Base-by-base conservation (phyloP, 2,888 invertebrate species). In the Stenodera caucasica region DNA sequence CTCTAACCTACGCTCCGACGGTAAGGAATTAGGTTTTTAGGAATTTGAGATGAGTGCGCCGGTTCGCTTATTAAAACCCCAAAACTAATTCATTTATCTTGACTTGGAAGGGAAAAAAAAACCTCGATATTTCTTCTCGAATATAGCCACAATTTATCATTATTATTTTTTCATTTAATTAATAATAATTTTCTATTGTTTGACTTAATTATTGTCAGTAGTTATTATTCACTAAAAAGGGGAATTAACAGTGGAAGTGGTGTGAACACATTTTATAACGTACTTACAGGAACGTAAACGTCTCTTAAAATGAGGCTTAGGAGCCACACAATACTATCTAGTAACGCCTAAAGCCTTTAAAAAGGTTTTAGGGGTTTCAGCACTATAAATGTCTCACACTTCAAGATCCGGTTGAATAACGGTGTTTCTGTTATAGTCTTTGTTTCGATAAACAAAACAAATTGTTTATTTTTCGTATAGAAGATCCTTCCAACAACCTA, bases 301-400 rank as follows among this genome's bases (percentile, higher is more conserved):
- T 63, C 55, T 58, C 58, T 64, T 60, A 60, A 56, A 63, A 58
- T 53, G 56, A 54, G 56, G 63, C 65, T 65, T 64, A 64, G 58
- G 58, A 56, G 45, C 65, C 56, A 59, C 60, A 65, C 60, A 67
- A 67, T 64, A 62, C 63, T 62, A 67, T 65, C 65, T 64, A 56
- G 53, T 58, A 52, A 53, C 37, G 65, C 55, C 62, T 65, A 67
- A 65, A 64, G 59, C 62, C 58, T 57, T 67, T 67, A 55, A 58
- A 57, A 60, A 57, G 65, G 67, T 60, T 67, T 63, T 61, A 63
- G 65, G 58, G 61, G 57, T 62, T 64, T 66, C 58, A 60, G 53
- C 62, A 57, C 55, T 40, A 40, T 40, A 11, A 21, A 18, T 18
- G 21, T 40, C 21, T 9, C 40, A 40, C 40, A 40, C 21, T 40